Evolutionary conservation across 2,113 vertebrate species (phyloP).

Genomic region (Vidua chalybeata): DNA sequence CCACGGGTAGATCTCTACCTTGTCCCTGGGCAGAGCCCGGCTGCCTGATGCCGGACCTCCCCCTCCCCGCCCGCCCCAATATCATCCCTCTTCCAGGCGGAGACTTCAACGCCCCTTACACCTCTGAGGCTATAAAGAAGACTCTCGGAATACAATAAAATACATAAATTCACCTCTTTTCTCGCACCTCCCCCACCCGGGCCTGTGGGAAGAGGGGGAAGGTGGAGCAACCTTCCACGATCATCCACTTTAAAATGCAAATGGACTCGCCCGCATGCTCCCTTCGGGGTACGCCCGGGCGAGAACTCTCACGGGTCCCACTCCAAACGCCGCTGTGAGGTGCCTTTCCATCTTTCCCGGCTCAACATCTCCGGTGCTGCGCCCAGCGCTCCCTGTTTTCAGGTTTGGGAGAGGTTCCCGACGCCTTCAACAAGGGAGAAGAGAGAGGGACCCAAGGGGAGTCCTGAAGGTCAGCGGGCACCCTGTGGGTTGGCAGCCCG

Average conservation of each 20-base stretch:
- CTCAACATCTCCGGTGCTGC: not conserved
- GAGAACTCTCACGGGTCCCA: too few species aligned
- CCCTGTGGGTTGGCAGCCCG: not conserved
- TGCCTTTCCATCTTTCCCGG: not conserved
- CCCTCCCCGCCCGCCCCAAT: accelerated
- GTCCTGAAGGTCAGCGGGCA: not conserved
- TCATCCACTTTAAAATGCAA: not conserved
- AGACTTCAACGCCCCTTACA: not conserved
- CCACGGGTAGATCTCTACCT: accelerated
- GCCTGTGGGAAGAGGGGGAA: not conserved
- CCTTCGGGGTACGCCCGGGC: accelerated
- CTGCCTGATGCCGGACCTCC: not conserved
- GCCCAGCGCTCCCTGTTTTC: not conserved
- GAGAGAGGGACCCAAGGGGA: not conserved
- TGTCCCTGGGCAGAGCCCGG: too few species aligned
- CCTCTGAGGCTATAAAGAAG: not conserved
- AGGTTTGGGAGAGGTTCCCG: not conserved
- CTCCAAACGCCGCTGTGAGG: not conserved
- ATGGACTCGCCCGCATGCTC: accelerated
- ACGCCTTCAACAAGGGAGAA: not conserved
- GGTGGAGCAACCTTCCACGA: not conserved
- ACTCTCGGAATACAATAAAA: not conserved
- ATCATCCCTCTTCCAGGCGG: not conserved
- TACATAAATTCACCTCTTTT: not conserved
- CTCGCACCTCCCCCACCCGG: not conserved